These are phyloP conservation scores for Danio aesculapii DNA, from an alignment of 2,797 vertebrate genomes.

Conservation along the genomic window DNA sequence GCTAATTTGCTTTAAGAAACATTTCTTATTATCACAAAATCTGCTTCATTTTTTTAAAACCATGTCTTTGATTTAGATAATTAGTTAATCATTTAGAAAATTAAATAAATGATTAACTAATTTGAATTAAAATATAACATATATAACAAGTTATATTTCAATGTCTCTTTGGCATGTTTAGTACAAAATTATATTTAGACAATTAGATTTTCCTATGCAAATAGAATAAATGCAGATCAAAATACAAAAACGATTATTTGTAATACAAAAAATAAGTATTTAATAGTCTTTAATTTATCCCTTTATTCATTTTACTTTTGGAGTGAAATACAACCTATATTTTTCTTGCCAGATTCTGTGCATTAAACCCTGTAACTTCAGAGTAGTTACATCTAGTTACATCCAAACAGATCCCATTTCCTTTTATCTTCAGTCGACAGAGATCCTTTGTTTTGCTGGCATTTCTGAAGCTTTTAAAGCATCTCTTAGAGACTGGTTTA, in stretches of 20 bases:
- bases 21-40: not conserved
- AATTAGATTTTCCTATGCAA: not conserved
- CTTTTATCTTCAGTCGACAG: constrained; percentile 17
- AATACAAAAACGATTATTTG: too few relatives aligned
- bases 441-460: constrained; percentile 26
- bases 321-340: not conserved
- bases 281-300: not conserved
- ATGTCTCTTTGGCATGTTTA: too few relatives aligned
- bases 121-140: too few relatives aligned
- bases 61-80: too few relatives aligned
- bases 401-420: constrained; percentile 27
- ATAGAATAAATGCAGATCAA: too few relatives aligned
- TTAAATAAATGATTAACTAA: too few relatives aligned
- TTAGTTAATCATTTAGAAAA: too few relatives aligned
- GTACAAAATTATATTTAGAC: too few relatives aligned
- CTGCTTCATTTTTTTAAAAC: too few relatives aligned
- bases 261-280: not conserved
- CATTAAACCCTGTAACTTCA: not conserved
- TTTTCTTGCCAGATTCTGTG: not conserved
- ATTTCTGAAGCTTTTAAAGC: constrained; percentile 10
- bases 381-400: not conserved
- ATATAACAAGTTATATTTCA: too few relatives aligned
- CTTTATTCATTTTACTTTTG: constrained; percentile 4
- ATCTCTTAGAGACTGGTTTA: constrained; percentile 20
- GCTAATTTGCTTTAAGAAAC: not conserved